phyloP scores from a whole-genome alignment of 2,888 invertebrate species.

The Punctoribates punctum region DNA sequence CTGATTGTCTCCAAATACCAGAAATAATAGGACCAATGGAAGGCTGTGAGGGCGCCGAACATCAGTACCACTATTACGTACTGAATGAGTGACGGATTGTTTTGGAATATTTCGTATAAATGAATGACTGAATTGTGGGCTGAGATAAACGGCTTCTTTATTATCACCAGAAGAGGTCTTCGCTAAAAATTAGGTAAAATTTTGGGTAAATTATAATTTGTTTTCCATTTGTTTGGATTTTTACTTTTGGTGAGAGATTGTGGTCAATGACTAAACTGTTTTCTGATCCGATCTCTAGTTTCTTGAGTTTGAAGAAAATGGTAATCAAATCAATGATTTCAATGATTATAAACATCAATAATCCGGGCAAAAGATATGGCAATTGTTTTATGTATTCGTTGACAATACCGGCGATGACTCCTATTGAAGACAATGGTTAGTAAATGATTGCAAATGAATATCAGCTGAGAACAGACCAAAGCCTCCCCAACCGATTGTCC shows the following conservation, averaged over 20 bases:
- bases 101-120: slow-evolving; percentile 1
- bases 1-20: slow-evolving; percentile 45
- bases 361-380: slow-evolving; percentile 41
- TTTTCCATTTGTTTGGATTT: not conserved
- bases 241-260: not conserved
- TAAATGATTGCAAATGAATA: not conserved
- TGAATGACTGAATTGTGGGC: too few species aligned
- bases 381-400: slow-evolving; percentile 33
- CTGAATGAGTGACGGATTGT: slow-evolving; percentile 41
- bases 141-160: not conserved
- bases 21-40: slow-evolving; percentile 48
- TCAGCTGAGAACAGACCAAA: slow-evolving; percentile 32
- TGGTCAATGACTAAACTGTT: not conserved
- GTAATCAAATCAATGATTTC: slow-evolving; percentile 29
- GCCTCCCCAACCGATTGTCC: slow-evolving; percentile 46
- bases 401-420: slow-evolving; percentile 39
- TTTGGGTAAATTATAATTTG: not conserved
- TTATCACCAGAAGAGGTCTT: not conserved
- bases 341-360: slow-evolving; percentile 41
- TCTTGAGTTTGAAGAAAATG: slow-evolving; percentile 16
- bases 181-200: not conserved
- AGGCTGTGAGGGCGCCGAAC: slow-evolving; percentile 47
- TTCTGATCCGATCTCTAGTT: not conserved
- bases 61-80: slow-evolving; percentile 44
- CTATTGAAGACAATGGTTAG: not conserved